Conservation (phyloP, 2,113 vertebrate species). For the Glareola pratincola region DNA sequence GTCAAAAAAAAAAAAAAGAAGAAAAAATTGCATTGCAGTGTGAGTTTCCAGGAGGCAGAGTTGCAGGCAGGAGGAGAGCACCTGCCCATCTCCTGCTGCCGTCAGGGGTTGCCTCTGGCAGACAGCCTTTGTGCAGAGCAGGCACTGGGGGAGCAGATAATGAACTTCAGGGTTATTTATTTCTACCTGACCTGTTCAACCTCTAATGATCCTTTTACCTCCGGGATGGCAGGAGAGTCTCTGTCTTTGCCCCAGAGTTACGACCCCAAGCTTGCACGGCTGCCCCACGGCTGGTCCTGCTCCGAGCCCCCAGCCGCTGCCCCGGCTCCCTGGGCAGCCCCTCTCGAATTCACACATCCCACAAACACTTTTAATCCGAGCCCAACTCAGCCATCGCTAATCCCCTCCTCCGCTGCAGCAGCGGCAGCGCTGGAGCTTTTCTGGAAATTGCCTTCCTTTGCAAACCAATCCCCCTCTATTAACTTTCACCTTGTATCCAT, state of each 20-base stretch:
- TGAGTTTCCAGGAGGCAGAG: neutral
- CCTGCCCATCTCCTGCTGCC: neutral
- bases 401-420: neutral
- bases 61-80: too few relatives aligned
- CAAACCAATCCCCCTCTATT: neutral
- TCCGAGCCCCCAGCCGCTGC: neutral
- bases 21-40: neutral
- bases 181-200: neutral
- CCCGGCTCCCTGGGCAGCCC: neutral
- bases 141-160: neutral
- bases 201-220: neutral
- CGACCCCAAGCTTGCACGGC: neutral
- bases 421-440: neutral
- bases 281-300: too few relatives aligned
- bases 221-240: neutral
- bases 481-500: neutral
- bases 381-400: neutral
- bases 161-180: neutral
- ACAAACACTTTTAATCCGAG: neutral
- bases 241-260: neutral
- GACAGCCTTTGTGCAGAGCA: neutral
- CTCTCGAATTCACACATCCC: neutral
- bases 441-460: neutral
- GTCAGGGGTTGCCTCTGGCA: neutral
- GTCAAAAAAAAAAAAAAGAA: neutral